Conservation (phyloP, 1,140 invertebrate genomes). For the Platyscapa corneri region DNA sequence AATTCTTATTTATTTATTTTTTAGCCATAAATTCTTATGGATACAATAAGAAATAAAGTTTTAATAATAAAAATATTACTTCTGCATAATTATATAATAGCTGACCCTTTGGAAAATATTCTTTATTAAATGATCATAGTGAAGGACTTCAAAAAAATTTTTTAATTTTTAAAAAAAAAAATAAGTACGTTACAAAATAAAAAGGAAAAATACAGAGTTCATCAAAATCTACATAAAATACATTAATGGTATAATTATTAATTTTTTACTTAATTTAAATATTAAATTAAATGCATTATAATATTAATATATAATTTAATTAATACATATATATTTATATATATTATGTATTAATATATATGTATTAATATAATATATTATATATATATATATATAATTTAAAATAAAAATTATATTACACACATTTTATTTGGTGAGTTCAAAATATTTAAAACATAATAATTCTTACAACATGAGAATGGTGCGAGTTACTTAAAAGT, state of each 20-base stretch:
- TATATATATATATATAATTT: not conserved
- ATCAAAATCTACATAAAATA: no score
- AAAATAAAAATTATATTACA: not conserved
- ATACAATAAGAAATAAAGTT: conserved; percentile 78
- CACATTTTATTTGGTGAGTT: not conserved
- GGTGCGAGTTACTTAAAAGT: not conserved
- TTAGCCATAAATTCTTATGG: conserved; percentile 85
- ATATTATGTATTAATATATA: no score
- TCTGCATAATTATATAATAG: not conserved
- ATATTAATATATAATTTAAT: no score
- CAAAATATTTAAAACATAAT: not conserved
- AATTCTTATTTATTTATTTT: conserved; percentile 65
- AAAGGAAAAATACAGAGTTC: no score
- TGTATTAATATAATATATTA: no score
- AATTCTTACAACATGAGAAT: not conserved
- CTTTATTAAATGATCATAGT: not conserved
- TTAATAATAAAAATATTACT: not conserved
- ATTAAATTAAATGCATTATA: no score
- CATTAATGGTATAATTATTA: no score
- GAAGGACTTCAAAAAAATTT: not conserved
- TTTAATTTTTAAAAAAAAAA: no score
- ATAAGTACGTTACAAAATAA: no score
- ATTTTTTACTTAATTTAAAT: no score
- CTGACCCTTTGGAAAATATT: conserved; percentile 34
- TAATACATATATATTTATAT: no score